Evolutionary conservation across 2,888 invertebrate species (phyloP), one percentile per base, ranked within the genome.

Genomic region (Zelleria hepariella): DNA sequence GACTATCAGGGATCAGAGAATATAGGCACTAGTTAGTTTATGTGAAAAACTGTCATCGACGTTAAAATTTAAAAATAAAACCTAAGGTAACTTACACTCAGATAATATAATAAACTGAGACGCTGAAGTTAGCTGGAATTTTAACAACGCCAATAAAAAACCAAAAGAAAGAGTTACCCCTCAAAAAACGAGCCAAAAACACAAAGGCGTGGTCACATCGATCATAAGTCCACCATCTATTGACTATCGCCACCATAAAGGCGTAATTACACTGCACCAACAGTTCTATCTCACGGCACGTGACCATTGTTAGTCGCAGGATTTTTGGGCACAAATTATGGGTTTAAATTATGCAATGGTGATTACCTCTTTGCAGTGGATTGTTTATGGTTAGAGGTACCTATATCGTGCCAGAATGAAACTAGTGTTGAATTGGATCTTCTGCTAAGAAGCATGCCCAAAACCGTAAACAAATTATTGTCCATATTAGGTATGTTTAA

Each of bases 271-370:
- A 59, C 58, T 57, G 55, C 24, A 56, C 56, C 60, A 57, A 59
- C 62, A 62, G 58, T 62, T 21, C 24, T 7, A 18, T 7, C 8
- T 21, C 10, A 63, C 65, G 70, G 58, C 82, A 80, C 82, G 82
- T 81, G 83, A 47, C 74, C 65, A 71, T 81, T 81, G 80, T 82
- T 77, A 74, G 76, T 55, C 52, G 18, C 6, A 54, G 55, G 15
- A 21, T 32, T 55, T 60, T 64, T 63, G 62, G 63, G 61, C 68
- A 78, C 68, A 78, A 80, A 82, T 82, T 82, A 80, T 67, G 70
- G 72, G 65, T 67, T 60, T 68, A 65, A 55, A 23, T 42, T 21
- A 51, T 51, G 51, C 51, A 51, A 21, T 10, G 51, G 20, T 23
- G 20, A 51, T 23, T 51, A 21, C 51, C 51, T 20, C 21, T 51